Evolutionary conservation across 2,113 vertebrate genomes (phyloP).

Genomic region (Heterotis niloticus): DNA sequence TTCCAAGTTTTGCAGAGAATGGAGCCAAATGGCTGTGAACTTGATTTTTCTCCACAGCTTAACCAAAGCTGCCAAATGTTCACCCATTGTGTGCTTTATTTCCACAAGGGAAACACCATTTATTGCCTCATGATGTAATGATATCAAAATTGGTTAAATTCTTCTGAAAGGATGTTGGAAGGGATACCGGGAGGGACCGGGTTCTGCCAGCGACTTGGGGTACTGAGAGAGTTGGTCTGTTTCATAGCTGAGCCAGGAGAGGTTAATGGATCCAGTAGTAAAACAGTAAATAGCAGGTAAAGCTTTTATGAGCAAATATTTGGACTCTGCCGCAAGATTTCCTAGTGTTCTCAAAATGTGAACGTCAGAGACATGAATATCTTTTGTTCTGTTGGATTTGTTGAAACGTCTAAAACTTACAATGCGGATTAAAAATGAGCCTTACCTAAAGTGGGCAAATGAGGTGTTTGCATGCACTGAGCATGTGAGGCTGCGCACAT

Average conservation of each 20-base stretch:
- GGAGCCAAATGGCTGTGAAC: too few relatives aligned
- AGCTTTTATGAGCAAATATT: conserved; percentile 36
- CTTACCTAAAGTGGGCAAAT: too few relatives aligned
- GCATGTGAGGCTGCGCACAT: not conserved
- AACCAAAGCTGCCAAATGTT: too few relatives aligned
- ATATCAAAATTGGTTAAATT: not conserved
- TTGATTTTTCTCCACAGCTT: too few relatives aligned
- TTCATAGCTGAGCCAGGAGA: conserved; percentile 1
- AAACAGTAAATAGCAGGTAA: conserved; percentile 20
- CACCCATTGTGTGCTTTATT: not conserved
- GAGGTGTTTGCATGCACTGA: not conserved
- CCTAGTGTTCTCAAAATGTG: not conserved
- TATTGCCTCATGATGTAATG: not conserved
- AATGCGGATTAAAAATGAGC: not conserved
- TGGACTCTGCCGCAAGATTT: conserved; percentile 22
- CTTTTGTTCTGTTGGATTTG: not conserved
- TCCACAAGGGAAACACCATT: too few relatives aligned
- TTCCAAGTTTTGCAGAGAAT: too few relatives aligned
- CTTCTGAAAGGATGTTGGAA: not conserved
- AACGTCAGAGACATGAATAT: not conserved
- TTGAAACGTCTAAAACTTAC: not conserved
- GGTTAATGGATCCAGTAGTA: conserved; percentile 27
- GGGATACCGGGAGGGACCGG: not conserved
- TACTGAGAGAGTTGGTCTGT: not conserved
- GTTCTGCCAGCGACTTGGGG: too few relatives aligned